phyloP scores from a whole-genome alignment of 2,797 vertebrate species.

The Onychomys leucogaster region DNA sequence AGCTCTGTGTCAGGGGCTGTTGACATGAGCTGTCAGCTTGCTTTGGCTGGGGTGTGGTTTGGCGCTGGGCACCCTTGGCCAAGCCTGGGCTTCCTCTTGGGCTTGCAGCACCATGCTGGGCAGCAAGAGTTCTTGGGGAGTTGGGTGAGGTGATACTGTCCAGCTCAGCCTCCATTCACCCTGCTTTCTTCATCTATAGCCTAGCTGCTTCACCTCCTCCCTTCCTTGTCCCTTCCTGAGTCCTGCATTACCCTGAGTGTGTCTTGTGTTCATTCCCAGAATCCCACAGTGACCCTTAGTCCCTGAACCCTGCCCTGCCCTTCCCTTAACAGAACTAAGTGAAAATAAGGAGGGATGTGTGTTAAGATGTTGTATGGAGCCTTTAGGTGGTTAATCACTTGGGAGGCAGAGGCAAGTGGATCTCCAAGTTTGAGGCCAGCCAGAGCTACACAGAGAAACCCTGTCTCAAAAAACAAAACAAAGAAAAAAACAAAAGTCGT shows the following conservation, averaged over 20 bases:
- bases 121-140: not conserved
- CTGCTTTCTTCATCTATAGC: not conserved
- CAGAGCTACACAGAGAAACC: not conserved
- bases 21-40: conserved; percentile 18
- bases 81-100: not conserved
- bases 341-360: not conserved
- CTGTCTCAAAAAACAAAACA: not conserved
- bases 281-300: not conserved
- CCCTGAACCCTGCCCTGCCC: not conserved
- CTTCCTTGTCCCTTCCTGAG: not conserved
- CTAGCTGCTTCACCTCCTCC: not conserved
- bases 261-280: not conserved
- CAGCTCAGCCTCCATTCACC: not conserved
- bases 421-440: not conserved
- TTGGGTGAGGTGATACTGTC: not conserved
- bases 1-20: conserved; percentile 27
- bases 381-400: not conserved
- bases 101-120: not conserved
- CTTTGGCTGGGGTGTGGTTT: conserved; percentile 27
- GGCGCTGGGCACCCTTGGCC: not conserved
- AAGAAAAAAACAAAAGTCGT: not conserved
- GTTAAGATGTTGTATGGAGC: not conserved
- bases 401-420: not conserved
- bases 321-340: not conserved
- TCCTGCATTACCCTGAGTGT: not conserved